Evolutionary conservation across 2,113 vertebrate genomes (phyloP).

Genomic region (Aramus guarauna): DNA sequence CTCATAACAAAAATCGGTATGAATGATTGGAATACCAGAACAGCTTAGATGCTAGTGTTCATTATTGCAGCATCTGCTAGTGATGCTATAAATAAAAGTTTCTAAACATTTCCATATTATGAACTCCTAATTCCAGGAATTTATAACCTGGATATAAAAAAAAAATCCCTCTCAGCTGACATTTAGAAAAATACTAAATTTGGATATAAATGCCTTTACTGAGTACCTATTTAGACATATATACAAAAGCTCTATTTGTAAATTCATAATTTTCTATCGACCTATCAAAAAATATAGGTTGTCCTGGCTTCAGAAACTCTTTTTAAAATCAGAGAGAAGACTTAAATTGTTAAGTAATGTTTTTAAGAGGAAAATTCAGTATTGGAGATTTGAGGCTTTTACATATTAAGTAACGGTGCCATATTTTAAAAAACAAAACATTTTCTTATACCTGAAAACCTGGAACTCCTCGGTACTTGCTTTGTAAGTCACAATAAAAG

Average conservation of each 20-base stretch:
- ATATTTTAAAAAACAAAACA: background rate
- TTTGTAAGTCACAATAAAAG: background rate
- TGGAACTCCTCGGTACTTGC: background rate
- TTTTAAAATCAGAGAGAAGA: background rate
- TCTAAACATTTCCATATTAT: constrained; percentile 3
- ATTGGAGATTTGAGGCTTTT: background rate
- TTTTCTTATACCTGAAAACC: background rate
- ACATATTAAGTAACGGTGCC: background rate
- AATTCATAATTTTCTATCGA: background rate
- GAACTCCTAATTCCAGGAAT: constrained; percentile 4
- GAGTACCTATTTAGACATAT: background rate
- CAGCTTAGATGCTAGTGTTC: background rate
- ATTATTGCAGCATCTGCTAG: constrained; percentile 14
- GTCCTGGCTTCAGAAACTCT: background rate
- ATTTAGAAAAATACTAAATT: background rate
- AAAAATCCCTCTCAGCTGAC: background rate
- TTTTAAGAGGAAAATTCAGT: background rate
- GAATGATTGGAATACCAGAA: constrained; percentile 36
- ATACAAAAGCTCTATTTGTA: background rate
- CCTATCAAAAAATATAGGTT: background rate
- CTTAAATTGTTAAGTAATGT: background rate
- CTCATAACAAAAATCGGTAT: constrained; percentile 10
- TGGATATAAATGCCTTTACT: background rate
- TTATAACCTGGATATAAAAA: background rate
- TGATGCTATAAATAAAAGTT: constrained; percentile 39